Evolutionary conservation across 2,888 invertebrate genomes (phyloP).

Genomic region (Rhagonycha lutea): DNA sequence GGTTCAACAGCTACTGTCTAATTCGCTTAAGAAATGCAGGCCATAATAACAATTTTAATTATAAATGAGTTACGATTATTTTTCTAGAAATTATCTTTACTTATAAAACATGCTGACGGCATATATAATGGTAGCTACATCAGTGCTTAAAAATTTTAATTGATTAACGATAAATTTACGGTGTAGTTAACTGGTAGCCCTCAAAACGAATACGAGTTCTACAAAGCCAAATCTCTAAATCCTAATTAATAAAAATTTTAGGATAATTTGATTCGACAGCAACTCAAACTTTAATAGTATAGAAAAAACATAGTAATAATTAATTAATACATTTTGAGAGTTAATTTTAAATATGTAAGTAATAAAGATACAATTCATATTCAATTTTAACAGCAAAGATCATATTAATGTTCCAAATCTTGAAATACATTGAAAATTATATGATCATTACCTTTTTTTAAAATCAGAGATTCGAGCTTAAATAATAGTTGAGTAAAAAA

Average conservation of each 20-base stretch:
- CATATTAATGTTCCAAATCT: too few relatives aligned
- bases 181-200: not conserved
- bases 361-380: too few relatives aligned
- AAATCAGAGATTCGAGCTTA: too few relatives aligned
- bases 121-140: not conserved
- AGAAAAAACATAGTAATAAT: too few relatives aligned
- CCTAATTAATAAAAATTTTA: not conserved
- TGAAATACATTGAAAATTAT: too few relatives aligned
- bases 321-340: too few relatives aligned
- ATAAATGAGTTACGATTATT: not conserved
- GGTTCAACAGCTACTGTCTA: slow-evolving; percentile 24
- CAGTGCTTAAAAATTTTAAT: not conserved
- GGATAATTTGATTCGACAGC: too few relatives aligned
- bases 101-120: not conserved
- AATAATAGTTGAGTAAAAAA: too few relatives aligned
- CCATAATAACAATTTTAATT: slow-evolving; percentile 10
- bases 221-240: not conserved
- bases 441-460: too few relatives aligned
- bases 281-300: too few relatives aligned
- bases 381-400: too few relatives aligned
- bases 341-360: too few relatives aligned
- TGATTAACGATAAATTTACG: not conserved
- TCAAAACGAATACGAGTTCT: not conserved
- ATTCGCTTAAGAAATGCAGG: slow-evolving; percentile 13
- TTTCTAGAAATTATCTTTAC: slow-evolving; percentile 1